Percentiles rank a stretch among this genome's conserved stretches.
Evolutionary conservation across 2,888 invertebrate species (phyloP).

Genomic region (Tetheella fluctuosa): DNA sequence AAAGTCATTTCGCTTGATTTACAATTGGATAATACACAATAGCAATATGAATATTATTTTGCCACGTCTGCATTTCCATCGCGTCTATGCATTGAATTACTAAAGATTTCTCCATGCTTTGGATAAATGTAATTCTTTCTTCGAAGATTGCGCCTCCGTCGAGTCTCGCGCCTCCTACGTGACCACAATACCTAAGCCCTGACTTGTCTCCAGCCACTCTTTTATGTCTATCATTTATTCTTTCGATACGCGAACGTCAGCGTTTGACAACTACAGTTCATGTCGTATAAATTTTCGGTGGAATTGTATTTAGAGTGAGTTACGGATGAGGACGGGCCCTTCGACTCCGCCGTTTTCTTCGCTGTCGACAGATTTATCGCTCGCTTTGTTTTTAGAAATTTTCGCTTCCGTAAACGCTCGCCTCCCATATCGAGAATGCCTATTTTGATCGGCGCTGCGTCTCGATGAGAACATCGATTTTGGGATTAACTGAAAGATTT

Average conservation of each 20-base stretch:
- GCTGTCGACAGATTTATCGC: constrained; percentile 68
- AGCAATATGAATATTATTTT: constrained; percentile 13
- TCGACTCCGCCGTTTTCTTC: constrained; percentile 62
- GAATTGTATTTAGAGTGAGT: constrained; percentile 77
- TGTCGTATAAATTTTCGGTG: constrained; percentile 77
- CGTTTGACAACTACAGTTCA: constrained; percentile 81
- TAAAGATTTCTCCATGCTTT: constrained; percentile 74
- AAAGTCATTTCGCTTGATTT: neutral
- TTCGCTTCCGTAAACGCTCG: constrained; percentile 52
- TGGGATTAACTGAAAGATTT: constrained; percentile 45
- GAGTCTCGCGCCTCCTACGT: constrained; percentile 69
- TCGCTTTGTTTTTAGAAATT: constrained; percentile 64
- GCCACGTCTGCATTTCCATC: constrained; percentile 39
- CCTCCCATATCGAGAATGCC: constrained; percentile 39
- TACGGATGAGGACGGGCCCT: constrained; percentile 72
- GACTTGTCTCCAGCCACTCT: constrained; percentile 70
- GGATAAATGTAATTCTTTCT: constrained; percentile 81
- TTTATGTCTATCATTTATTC: constrained; percentile 80
- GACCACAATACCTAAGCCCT: constrained; percentile 71
- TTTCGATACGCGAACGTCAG: constrained; percentile 76
- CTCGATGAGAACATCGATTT: constrained; percentile 33
- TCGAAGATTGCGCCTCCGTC: constrained; percentile 76
- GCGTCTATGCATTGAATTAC: constrained; percentile 76
- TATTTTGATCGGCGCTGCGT: constrained; percentile 35
- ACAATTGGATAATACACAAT: neutral